phyloP scores from a whole-genome alignment of 2,888 invertebrate species.

The Trichacis sp. region DNA sequence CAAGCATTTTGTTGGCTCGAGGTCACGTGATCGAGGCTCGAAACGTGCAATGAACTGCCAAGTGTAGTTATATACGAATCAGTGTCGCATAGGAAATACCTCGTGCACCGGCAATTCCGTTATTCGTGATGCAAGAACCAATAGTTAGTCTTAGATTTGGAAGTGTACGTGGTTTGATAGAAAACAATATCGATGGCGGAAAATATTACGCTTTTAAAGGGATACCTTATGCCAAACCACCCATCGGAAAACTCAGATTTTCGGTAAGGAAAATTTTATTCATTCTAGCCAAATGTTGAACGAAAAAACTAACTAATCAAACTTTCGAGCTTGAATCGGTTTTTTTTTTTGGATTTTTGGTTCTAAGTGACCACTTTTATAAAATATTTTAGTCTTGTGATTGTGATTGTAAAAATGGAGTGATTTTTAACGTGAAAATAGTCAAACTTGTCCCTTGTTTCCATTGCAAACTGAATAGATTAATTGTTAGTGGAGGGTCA shows the following conservation, averaged over 20 bases:
- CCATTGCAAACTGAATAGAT: no score
- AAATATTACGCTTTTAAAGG: conserved; percentile 52
- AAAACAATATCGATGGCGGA: conserved; percentile 39
- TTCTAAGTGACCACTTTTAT: no score
- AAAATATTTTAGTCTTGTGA: no score
- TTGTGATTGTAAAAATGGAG: no score
- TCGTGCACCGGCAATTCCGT: no score
- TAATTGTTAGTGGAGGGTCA: background rate
- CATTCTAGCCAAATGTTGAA: no score
- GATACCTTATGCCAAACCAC: conserved; percentile 55
- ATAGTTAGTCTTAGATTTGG: conserved; percentile 40
- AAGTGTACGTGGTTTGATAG: conserved; percentile 41
- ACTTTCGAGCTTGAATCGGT: no score
- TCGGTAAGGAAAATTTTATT: conserved; percentile 51
- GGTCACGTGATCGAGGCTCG: background rate
- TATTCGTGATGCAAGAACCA: conserved; percentile 19
- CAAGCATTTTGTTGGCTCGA: no score
- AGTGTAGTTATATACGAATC: conserved; percentile 13
- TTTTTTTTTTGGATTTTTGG: no score
- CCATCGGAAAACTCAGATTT: conserved; percentile 52
- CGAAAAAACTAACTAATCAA: no score
- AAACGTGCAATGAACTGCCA: background rate
- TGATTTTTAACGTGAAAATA: no score
- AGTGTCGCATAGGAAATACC: background rate
- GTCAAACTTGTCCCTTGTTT: no score